phyloP scores from a whole-genome alignment of 30 jellyfish, hydroid and myxozoan genomes.

The Phacellophora camtschatica region DNA sequence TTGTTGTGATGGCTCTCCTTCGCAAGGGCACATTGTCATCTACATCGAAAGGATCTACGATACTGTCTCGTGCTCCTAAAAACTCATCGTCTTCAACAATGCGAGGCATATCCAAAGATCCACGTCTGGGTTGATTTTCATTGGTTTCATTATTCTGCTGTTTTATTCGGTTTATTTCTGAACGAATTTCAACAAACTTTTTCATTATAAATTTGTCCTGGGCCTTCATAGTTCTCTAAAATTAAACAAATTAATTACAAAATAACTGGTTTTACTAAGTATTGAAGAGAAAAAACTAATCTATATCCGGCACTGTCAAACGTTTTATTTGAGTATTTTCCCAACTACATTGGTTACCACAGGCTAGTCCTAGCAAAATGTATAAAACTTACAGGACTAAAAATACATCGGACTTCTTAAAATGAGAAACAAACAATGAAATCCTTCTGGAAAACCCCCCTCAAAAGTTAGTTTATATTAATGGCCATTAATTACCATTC shows the following conservation, averaged over 20 bases:
- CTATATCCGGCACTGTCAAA: too few relatives aligned
- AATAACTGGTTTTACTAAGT: too few relatives aligned
- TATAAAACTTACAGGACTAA: too few relatives aligned
- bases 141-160: neutral
- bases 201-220: constrained; percentile 35
- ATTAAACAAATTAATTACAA: neutral
- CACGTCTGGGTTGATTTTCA: neutral
- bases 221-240: constrained; percentile 19
- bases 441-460: too few relatives aligned
- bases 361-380: too few relatives aligned
- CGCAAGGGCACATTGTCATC: constrained; percentile 28
- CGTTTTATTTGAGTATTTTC: too few relatives aligned
- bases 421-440: too few relatives aligned
- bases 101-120: constrained; percentile 21
- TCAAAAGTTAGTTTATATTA: too few relatives aligned
- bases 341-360: too few relatives aligned
- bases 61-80: constrained; percentile 22
- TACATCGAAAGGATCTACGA: constrained; percentile 43
- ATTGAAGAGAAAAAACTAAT: too few relatives aligned
- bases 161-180: constrained; percentile 16
- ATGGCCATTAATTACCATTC: too few relatives aligned
- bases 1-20: constrained; percentile 38
- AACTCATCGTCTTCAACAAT: constrained; percentile 39
- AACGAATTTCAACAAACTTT: constrained; percentile 17
- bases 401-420: too few relatives aligned